A percentile compares a stretch with the other conserved stretches of the same genome.
These are phyloP conservation scores for Empis stercorea DNA, from an alignment of 2,888 invertebrate genomes.

Conservation along the genomic window DNA sequence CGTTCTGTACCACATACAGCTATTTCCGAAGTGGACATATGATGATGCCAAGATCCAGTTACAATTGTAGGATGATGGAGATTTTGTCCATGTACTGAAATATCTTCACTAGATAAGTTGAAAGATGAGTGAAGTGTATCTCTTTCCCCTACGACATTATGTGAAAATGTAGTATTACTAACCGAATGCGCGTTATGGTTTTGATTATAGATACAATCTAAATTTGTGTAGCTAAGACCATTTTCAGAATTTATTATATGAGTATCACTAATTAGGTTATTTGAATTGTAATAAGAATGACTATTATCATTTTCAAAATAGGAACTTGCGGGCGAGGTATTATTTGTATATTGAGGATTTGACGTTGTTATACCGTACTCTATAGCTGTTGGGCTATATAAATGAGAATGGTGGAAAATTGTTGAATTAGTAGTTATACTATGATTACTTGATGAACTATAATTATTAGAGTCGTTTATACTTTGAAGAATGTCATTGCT, in stretches of 20 bases:
- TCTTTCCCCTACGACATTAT: slow-evolving; percentile 22
- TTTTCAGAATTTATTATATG: slow-evolving; percentile 74
- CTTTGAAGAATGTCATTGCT: too few species aligned
- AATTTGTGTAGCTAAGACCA: slow-evolving; percentile 78
- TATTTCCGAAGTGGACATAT: slow-evolving; percentile 11
- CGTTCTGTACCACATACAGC: too few species aligned
- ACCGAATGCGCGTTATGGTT: slow-evolving; percentile 39
- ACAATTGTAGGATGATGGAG: slow-evolving; percentile 5
- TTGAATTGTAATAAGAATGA: not conserved
- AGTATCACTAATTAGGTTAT: slow-evolving; percentile 26
- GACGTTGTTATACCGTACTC: not conserved
- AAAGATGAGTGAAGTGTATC: slow-evolving; percentile 37
- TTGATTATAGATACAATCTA: slow-evolving; percentile 56
- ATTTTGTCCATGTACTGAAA: not conserved
- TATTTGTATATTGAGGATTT: not conserved
- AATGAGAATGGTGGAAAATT: not conserved
- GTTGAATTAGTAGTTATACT: too few species aligned
- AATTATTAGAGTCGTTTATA: too few species aligned
- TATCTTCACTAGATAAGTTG: slow-evolving; percentile 27
- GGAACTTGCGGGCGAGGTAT: not conserved
- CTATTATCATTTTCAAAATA: not conserved
- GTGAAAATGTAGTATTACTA: not conserved
- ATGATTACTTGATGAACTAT: too few species aligned
- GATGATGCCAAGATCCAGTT: slow-evolving; percentile 13
- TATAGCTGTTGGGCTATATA: not conserved